These are phyloP conservation scores for Neosilurus mollespiculum DNA, from an alignment of 2,797 vertebrate genomes.

Conservation along the genomic window DNA sequence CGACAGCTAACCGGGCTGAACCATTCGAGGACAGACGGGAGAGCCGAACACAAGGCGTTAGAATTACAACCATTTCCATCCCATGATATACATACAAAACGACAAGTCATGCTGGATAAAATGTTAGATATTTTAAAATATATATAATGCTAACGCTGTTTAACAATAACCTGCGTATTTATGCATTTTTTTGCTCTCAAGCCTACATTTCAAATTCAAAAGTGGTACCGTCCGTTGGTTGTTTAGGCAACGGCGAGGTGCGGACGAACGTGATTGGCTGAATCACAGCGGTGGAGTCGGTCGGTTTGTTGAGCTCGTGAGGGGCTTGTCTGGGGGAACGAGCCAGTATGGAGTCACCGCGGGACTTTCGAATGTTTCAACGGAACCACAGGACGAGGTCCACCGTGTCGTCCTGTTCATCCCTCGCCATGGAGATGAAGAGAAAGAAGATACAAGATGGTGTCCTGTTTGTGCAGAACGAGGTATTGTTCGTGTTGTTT, in stretches of 20 bases:
- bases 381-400: conserved; percentile 57
- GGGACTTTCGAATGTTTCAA: conserved; percentile 74
- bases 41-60: background rate
- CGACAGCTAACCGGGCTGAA: conserved; percentile 38
- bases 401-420: conserved; percentile 66
- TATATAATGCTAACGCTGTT: accelerated
- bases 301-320: conserved; percentile 32
- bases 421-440: conserved; percentile 78
- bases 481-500: conserved; percentile 61
- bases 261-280: conserved; percentile 36
- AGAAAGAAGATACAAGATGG: conserved; percentile 76
- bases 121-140: accelerated
- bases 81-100: background rate
- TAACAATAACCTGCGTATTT: background rate
- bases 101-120: too few relatives aligned
- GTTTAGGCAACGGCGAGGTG: conserved; percentile 26
- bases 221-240: conserved; percentile 58
- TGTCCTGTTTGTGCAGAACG: conserved; percentile 64
- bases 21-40: conserved; percentile 49
- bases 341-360: conserved; percentile 67
- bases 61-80: background rate
- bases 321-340: conserved; percentile 29
- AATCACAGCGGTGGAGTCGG: background rate
- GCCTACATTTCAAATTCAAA: conserved; percentile 57
- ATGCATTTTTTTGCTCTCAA: too few relatives aligned